A percentile compares a stretch with the other conserved stretches of the same genome.
phyloP scores from a whole-genome alignment of 1,140 invertebrate genomes.

The Caenorhabditis brenneri region DNA sequence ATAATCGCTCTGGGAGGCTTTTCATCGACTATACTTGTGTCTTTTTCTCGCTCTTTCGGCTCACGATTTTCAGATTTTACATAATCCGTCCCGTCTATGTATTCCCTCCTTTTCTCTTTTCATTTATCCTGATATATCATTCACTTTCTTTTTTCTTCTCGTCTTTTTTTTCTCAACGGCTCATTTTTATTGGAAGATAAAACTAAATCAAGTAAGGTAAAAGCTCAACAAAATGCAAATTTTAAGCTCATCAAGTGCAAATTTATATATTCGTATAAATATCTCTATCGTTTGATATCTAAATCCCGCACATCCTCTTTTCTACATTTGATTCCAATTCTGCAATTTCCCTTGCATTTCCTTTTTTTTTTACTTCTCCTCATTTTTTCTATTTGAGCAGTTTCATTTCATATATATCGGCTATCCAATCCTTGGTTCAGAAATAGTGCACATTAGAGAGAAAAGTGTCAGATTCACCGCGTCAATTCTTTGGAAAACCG shows the following conservation, averaged over 20 bases:
- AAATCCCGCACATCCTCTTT: neutral
- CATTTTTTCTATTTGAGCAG: neutral
- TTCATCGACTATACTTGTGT: neutral
- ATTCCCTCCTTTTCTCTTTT: neutral
- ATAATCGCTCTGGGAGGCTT: slow-evolving; percentile 19
- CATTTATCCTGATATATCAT: neutral
- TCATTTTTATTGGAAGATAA: neutral
- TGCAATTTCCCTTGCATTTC: slow-evolving; percentile 1
- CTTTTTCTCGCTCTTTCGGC: neutral
- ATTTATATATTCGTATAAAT: neutral
- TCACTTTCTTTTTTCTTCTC: neutral
- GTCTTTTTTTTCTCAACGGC: neutral
- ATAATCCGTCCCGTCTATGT: slow-evolving; percentile 1
- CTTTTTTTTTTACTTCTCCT: neutral
- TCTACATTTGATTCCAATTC: neutral
- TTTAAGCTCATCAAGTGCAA: neutral
- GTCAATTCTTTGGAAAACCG: neutral
- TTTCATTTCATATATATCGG: slow-evolving; percentile 9
- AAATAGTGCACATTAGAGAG: slow-evolving; percentile 18
- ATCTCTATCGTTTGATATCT: too few species aligned
- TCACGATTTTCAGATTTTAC: slow-evolving; percentile 35
- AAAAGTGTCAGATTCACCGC: slow-evolving; percentile 39
- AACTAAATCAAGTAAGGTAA: neutral
- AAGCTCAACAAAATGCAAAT: slow-evolving; percentile 18
- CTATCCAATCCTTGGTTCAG: neutral